These are phyloP conservation scores for Meliscaeva auricollis DNA, from an alignment of 2,888 invertebrate species.

Conservation along the genomic window DNA sequence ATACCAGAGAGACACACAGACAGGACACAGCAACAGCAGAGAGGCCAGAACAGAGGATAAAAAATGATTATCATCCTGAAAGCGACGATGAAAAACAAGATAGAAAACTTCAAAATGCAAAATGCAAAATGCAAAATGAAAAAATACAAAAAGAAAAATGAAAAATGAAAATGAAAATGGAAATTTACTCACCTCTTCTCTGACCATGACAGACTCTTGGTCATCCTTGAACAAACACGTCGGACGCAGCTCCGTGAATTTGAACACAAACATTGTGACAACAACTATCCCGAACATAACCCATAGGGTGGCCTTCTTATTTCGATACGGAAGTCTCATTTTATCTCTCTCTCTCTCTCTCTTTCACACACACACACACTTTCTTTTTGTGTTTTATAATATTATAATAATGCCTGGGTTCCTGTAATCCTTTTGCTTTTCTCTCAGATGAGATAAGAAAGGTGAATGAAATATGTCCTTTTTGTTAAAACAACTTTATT, in stretches of 20 bases:
- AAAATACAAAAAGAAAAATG: conserved; percentile 17
- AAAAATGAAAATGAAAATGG: conserved; percentile 39
- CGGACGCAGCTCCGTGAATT: conserved; percentile 83
- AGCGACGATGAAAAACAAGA: conserved; percentile 8
- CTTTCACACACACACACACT: not conserved
- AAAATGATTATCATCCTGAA: conserved; percentile 23
- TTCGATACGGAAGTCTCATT: conserved; percentile 84
- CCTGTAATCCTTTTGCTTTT: conserved; percentile 41
- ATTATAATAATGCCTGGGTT: conserved; percentile 46
- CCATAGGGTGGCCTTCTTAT: conserved; percentile 83
- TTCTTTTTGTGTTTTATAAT: conserved; percentile 54
- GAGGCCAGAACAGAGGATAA: too few species aligned
- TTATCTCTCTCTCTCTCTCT: conserved; percentile 70
- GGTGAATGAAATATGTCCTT: conserved; percentile 62
- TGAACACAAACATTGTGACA: conserved; percentile 84
- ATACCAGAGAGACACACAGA: conserved; percentile 9
- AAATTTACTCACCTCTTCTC: conserved; percentile 82
- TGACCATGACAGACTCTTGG: conserved; percentile 81
- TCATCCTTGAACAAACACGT: conserved; percentile 83
- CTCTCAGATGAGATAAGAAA: conserved; percentile 42
- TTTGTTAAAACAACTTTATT: conserved; percentile 65
- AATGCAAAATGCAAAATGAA: not conserved
- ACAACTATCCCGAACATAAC: conserved; percentile 82
- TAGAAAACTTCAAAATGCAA: conserved; percentile 25
- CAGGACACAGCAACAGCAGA: not conserved